phyloP scores from a whole-genome alignment of 2,113 vertebrate genomes.

The Entosphenus tridentatus region DNA sequence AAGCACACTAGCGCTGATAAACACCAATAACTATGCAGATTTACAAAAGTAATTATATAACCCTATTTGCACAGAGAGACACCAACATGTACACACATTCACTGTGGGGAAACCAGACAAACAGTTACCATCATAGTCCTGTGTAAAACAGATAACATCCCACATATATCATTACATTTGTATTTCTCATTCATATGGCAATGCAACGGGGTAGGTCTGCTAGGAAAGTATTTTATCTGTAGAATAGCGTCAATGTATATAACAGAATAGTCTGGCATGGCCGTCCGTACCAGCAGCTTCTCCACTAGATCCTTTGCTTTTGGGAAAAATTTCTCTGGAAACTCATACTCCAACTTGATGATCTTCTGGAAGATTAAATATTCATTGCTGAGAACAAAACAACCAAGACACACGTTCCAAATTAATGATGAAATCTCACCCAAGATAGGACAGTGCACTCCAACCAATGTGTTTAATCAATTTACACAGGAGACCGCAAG shows the following conservation, averaged over 20 bases:
- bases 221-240: too few species aligned
- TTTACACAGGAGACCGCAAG: too few species aligned
- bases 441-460: too few species aligned
- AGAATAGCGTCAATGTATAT: not conserved
- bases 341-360: conserved; percentile 97
- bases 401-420: too few species aligned
- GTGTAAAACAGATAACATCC: not conserved
- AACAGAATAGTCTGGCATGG: conserved; percentile 7
- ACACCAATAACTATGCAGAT: not conserved
- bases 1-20: not conserved
- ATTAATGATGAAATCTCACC: too few species aligned
- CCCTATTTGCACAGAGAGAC: not conserved
- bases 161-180: not conserved
- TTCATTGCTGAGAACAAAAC: conserved; percentile 45
- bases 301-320: conserved; percentile 93
- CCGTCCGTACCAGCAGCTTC: conserved; percentile 55
- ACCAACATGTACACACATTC: not conserved
- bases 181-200: not conserved
- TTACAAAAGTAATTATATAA: conserved; percentile 1
- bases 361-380: conserved; percentile 99
- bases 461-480: too few species aligned
- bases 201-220: too few species aligned
- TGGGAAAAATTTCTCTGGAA: conserved; percentile 97
- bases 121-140: too few species aligned
- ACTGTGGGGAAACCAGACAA: conserved; percentile 8